Conservation (phyloP, 2,113 vertebrate species). For the Rhinogobius similis region DNA sequence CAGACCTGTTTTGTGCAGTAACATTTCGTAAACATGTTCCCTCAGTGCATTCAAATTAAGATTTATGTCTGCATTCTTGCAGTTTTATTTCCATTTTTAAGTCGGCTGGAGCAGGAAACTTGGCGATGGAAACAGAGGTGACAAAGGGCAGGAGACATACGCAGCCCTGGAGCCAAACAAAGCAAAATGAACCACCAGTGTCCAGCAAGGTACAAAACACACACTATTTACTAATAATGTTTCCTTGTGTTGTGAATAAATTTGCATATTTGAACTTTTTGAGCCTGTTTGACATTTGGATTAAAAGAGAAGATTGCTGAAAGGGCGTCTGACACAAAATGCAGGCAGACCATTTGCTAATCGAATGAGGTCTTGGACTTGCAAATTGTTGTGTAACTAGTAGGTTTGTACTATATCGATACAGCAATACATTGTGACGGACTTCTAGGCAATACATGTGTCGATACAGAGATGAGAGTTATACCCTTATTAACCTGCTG, state of each 20-base stretch:
- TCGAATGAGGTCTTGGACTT: too few species aligned
- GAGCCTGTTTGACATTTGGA: neutral
- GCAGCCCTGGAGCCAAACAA: slow-evolving; percentile 39
- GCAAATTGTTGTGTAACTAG: too few species aligned
- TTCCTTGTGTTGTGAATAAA: neutral
- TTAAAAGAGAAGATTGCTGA: neutral
- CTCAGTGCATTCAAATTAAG: neutral
- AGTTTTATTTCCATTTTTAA: slow-evolving; percentile 26
- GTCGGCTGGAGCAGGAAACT: too few species aligned
- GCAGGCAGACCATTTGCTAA: too few species aligned
- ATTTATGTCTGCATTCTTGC: neutral
- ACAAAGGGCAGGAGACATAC: slow-evolving; percentile 25
- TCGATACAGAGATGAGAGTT: too few species aligned
- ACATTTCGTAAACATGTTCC: too few species aligned
- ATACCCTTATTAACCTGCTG: too few species aligned
- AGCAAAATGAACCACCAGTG: slow-evolving; percentile 8
- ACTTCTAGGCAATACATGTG: too few species aligned
- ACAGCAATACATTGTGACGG: too few species aligned
- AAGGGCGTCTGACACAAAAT: neutral
- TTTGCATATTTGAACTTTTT: neutral
- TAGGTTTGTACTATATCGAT: too few species aligned
- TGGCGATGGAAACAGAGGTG: slow-evolving; percentile 2
- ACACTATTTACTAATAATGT: neutral
- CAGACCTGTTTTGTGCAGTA: too few species aligned
- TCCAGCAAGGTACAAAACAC: slow-evolving; percentile 37